These are phyloP conservation scores for Coreius guichenoti DNA, from an alignment of 2,797 vertebrate species.

Conservation along the genomic window DNA sequence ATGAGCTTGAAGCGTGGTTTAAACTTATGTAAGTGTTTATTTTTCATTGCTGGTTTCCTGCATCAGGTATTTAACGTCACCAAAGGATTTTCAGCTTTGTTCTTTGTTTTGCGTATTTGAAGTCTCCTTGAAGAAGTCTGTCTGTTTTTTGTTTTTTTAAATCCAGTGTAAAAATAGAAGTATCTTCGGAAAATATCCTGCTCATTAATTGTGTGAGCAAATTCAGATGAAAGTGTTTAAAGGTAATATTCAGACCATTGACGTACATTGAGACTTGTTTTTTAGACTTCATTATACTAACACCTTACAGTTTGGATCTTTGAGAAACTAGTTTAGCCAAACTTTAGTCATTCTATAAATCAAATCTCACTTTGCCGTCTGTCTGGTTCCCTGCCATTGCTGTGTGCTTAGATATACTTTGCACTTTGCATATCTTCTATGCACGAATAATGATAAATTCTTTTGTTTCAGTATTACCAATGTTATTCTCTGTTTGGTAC, in stretches of 20 bases:
- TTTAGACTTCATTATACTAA: conserved; percentile 26
- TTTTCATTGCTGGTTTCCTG: conserved; percentile 17
- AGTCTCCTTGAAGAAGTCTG: background rate
- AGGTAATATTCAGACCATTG: background rate
- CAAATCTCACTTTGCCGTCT: background rate
- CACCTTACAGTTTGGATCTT: background rate
- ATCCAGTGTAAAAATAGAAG: conserved; percentile 15
- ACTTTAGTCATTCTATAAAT: conserved; percentile 13
- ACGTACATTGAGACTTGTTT: background rate
- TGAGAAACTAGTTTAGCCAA: conserved; percentile 15
- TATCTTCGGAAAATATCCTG: background rate
- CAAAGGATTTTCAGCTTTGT: conserved; percentile 31
- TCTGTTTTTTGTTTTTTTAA: background rate
- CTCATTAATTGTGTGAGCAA: background rate
- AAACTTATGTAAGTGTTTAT: conserved; percentile 8
- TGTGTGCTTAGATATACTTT: conserved; percentile 11
- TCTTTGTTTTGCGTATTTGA: conserved; percentile 7
- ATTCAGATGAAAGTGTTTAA: conserved; percentile 9
- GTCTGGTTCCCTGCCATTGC: background rate
- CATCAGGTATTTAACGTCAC: conserved; percentile 36
- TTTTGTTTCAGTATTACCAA: conserved; percentile 9
- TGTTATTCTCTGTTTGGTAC: conserved; percentile 18
- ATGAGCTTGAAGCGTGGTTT: background rate
- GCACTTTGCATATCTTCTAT: conserved; percentile 8
- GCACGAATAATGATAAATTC: background rate